Conservation (phyloP, 2,797 vertebrate species). For the Nannoperca obscura region DNA sequence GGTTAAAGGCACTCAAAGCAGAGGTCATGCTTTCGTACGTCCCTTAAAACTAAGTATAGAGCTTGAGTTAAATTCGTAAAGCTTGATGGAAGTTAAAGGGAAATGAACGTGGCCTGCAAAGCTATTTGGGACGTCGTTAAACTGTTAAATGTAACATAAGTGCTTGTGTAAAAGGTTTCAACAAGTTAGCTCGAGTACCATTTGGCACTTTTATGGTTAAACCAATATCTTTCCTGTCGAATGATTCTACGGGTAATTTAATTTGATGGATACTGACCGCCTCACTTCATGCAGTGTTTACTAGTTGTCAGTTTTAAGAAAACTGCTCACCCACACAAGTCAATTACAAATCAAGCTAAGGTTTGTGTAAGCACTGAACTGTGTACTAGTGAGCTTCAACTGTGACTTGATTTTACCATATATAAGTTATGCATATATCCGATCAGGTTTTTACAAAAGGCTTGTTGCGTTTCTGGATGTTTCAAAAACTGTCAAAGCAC, state of each 20-base stretch:
- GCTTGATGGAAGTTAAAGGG: slow-evolving; percentile 1
- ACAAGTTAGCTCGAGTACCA: neutral
- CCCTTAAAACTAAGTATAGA: neutral
- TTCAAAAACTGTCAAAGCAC: neutral
- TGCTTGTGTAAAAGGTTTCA: neutral
- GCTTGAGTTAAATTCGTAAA: slow-evolving; percentile 2
- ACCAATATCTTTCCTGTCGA: neutral
- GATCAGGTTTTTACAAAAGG: neutral
- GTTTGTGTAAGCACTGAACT: neutral
- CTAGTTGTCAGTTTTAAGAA: neutral
- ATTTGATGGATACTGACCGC: neutral
- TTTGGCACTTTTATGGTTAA: neutral
- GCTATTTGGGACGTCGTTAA: neutral
- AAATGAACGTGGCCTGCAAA: neutral
- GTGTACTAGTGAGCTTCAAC: neutral
- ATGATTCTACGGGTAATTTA: neutral
- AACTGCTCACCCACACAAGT: neutral
- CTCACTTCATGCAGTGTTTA: neutral
- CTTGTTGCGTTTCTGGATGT: neutral
- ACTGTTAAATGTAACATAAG: neutral
- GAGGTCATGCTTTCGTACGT: neutral
- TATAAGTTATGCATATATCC: neutral
- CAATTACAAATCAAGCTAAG: neutral
- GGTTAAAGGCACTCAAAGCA: neutral
- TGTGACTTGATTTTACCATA: neutral